Percentiles rank a stretch among this genome's conserved stretches.
Conservation (phyloP, 1,140 invertebrate genomes). For the Achroia grisella region DNA sequence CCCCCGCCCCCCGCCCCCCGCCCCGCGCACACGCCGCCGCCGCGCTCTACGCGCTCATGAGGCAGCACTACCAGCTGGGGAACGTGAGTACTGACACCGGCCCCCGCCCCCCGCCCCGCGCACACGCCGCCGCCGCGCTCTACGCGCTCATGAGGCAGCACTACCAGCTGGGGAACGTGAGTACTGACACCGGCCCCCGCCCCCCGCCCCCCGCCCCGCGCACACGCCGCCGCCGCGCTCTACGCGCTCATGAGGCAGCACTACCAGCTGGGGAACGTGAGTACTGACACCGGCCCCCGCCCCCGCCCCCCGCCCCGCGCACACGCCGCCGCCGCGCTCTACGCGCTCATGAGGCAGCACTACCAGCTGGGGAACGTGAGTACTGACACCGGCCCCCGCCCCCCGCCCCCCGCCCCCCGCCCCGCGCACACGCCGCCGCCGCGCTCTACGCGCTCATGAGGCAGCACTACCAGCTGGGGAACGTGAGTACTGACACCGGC, state of each 20-base stretch:
- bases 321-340: neutral
- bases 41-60: neutral
- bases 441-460: neutral
- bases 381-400: too few species aligned
- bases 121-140: neutral
- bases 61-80: neutral
- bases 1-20: too few species aligned
- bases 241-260: neutral
- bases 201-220: too few species aligned
- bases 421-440: neutral
- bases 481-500: too few species aligned
- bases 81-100: neutral
- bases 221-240: neutral
- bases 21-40: neutral
- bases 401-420: too few species aligned
- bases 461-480: neutral
- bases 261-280: neutral
- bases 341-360: neutral
- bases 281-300: neutral
- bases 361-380: neutral
- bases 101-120: too few species aligned
- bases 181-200: neutral
- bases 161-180: neutral
- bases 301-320: too few species aligned
- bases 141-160: neutral